Conservation (phyloP, 2,888 invertebrate species). For the Eupithecia tripunctaria region DNA sequence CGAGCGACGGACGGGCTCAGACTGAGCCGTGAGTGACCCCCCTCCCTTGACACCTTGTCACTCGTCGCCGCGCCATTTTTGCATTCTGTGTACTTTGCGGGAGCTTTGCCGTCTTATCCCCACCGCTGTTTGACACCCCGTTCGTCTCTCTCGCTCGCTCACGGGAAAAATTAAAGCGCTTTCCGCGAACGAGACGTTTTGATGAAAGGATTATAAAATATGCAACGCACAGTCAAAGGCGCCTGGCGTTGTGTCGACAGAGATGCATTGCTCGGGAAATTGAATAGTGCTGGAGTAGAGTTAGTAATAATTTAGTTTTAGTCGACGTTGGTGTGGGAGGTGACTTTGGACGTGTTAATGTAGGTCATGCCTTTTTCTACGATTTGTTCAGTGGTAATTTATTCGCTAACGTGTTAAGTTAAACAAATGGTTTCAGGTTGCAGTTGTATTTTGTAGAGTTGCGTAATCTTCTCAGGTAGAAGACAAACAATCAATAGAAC, state of each 20-base stretch:
- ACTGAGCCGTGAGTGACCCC: slow-evolving; percentile 72
- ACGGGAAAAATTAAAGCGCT: slow-evolving; percentile 76
- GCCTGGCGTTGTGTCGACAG: slow-evolving; percentile 68
- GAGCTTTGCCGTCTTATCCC: slow-evolving; percentile 85
- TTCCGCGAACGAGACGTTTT: slow-evolving; percentile 74
- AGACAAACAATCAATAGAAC: slow-evolving; percentile 16
- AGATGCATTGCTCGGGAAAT: slow-evolving; percentile 78
- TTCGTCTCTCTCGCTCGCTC: slow-evolving; percentile 76
- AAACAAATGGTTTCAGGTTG: slow-evolving; percentile 47
- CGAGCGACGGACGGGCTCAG: slow-evolving; percentile 65
- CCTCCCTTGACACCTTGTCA: slow-evolving; percentile 80
- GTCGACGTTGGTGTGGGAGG: slow-evolving; percentile 39
- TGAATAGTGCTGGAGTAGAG: slow-evolving; percentile 74
- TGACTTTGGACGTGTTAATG: slow-evolving; percentile 47
- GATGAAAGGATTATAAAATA: slow-evolving; percentile 83
- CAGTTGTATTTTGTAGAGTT: slow-evolving; percentile 31
- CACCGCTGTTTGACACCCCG: slow-evolving; percentile 84
- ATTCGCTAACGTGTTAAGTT: slow-evolving; percentile 54
- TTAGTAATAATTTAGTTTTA: slow-evolving; percentile 76
- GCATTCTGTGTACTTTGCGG: slow-evolving; percentile 85
- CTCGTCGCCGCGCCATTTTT: slow-evolving; percentile 84
- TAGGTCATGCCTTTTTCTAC: slow-evolving; percentile 58
- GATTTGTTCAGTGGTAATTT: slow-evolving; percentile 55
- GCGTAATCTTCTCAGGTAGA: slow-evolving; percentile 51
- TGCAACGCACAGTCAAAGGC: slow-evolving; percentile 76